Percentiles rank a stretch among this genome's conserved stretches.
phyloP scores from a whole-genome alignment of 2,888 invertebrate species.

The Camponotus fellah region DNA sequence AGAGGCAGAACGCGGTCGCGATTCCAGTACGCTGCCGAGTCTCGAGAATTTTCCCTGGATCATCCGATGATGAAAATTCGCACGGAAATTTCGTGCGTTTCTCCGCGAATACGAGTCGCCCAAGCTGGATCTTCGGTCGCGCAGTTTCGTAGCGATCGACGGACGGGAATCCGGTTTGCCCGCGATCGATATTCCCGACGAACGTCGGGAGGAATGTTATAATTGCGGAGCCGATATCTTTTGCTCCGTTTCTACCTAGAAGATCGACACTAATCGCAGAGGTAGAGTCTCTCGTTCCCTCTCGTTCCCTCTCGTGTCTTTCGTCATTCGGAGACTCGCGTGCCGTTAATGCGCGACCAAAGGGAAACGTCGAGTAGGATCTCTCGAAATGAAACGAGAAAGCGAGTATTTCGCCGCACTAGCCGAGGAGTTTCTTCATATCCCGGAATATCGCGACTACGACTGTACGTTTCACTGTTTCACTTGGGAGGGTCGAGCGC shows the following conservation, averaged over 20 bases:
- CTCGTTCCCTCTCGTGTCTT: neutral
- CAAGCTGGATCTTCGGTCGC: neutral
- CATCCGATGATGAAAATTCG: conserved; percentile 31
- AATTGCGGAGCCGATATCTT: neutral
- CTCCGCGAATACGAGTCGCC: neutral
- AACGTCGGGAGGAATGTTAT: conserved; percentile 7
- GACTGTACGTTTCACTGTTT: conserved; percentile 27
- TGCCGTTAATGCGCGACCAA: neutral
- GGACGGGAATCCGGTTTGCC: conserved; percentile 2
- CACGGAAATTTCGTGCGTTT: neutral
- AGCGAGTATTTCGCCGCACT: conserved; percentile 20
- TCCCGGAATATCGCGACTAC: conserved; percentile 16
- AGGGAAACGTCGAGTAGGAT: neutral
- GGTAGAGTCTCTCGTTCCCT: neutral
- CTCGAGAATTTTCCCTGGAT: conserved; percentile 45
- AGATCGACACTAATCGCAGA: neutral
- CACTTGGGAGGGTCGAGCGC: conserved; percentile 19
- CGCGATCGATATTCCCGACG: conserved; percentile 1
- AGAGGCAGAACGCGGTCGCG: conserved; percentile 64
- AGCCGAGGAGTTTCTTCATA: neutral
- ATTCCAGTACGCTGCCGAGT: conserved; percentile 33
- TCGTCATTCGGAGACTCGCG: neutral
- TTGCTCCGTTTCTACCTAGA: neutral
- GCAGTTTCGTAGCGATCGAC: neutral
- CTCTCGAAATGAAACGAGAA: conserved; percentile 6